phyloP scores from a whole-genome alignment of 2,888 invertebrate species.

The Aphodius sticticus region DNA sequence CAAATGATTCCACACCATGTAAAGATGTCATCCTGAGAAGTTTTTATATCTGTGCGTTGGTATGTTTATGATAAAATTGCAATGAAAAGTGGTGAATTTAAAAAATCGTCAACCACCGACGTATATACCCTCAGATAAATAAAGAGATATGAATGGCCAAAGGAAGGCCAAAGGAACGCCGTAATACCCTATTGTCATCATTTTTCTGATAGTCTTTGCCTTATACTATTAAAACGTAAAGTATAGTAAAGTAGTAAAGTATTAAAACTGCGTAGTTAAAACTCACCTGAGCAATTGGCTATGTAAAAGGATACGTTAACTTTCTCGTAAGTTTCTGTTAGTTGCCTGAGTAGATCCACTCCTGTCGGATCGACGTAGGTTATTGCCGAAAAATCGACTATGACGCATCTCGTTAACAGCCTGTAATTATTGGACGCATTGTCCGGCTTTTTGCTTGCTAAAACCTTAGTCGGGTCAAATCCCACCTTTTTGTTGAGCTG shows the following conservation, averaged over 20 bases:
- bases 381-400: slow-evolving; percentile 75
- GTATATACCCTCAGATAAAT: too few species aligned
- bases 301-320: slow-evolving; percentile 67
- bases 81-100: too few species aligned
- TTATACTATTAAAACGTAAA: too few species aligned
- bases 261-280: slow-evolving; percentile 45
- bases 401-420: slow-evolving; percentile 62
- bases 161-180: too few species aligned
- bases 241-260: too few species aligned
- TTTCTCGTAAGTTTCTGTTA: slow-evolving; percentile 66
- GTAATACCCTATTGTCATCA: background rate
- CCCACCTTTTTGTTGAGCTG: slow-evolving; percentile 63
- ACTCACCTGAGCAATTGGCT: slow-evolving; percentile 71
- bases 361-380: slow-evolving; percentile 78
- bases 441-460: slow-evolving; percentile 54
- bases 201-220: background rate
- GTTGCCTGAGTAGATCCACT: slow-evolving; percentile 65
- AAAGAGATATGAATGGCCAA: too few species aligned
- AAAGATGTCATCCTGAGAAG: too few species aligned
- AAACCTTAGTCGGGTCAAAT: slow-evolving; percentile 60
- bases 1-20: too few species aligned
- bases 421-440: slow-evolving; percentile 26
- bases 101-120: too few species aligned
- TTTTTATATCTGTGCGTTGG: too few species aligned
- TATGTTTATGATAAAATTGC: too few species aligned